phyloP scores from a whole-genome alignment of 2,888 invertebrate species.

The Acleris laterana region DNA sequence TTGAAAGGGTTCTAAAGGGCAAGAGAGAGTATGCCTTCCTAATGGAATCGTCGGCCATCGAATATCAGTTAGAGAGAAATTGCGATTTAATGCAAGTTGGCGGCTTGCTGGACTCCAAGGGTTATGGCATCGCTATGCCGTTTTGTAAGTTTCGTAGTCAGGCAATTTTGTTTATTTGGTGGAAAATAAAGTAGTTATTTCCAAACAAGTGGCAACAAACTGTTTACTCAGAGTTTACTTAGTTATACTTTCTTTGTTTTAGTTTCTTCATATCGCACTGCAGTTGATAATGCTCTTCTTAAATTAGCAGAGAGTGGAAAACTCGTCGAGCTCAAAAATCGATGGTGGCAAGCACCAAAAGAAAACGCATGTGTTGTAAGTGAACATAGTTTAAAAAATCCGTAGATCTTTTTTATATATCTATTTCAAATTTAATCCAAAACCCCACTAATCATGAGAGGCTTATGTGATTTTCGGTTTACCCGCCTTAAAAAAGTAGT shows the following conservation, averaged over 20 bases:
- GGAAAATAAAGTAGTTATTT: no score
- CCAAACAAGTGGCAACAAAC: no score
- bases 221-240: no score
- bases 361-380: conserved; percentile 85
- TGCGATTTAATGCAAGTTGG: conserved; percentile 94
- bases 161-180: no score
- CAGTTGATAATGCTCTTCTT: conserved; percentile 94
- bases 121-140: conserved; percentile 96
- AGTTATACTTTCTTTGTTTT: conserved; percentile 39
- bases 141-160: conserved; percentile 86
- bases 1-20: conserved; percentile 91
- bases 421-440: no score
- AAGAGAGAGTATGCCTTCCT: conserved; percentile 95
- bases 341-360: conserved; percentile 94
- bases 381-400: conserved; percentile 1
- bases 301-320: conserved; percentile 95
- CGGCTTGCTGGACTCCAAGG: conserved; percentile 91
- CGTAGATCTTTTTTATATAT: no score
- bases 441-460: no score
- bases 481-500: no score
- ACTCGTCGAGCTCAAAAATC: conserved; percentile 91
- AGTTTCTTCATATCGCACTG: conserved; percentile 90
- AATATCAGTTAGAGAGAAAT: conserved; percentile 94
- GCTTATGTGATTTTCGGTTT: no score
- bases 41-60: conserved; percentile 98